A percentile compares a stretch with the other conserved stretches of the same genome.
These are phyloP conservation scores for Stichodactyla mertensii DNA, from an alignment of 64 coral and sea anemone species.

Conservation along the genomic window DNA sequence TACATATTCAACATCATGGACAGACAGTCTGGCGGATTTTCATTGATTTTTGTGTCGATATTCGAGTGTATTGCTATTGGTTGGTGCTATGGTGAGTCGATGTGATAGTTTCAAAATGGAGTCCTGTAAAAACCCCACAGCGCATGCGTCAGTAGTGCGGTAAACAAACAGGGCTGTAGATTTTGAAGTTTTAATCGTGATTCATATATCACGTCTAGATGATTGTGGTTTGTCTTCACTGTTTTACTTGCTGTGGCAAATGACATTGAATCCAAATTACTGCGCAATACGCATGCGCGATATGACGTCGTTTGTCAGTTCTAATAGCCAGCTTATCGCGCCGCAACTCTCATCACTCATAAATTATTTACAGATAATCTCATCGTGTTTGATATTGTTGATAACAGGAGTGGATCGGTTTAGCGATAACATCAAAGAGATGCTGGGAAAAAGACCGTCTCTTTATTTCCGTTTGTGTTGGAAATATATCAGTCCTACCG, in stretches of 20 bases:
- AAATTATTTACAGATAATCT: background rate
- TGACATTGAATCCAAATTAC: too few relatives aligned
- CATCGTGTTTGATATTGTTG: background rate
- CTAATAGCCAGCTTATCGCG: too few relatives aligned
- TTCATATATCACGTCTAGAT: too few relatives aligned
- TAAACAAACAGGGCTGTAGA: too few relatives aligned
- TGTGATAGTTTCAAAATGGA: background rate
- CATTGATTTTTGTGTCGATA: slow-evolving; percentile 54
- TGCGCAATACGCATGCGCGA: too few relatives aligned
- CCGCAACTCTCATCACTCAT: too few relatives aligned
- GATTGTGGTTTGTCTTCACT: too few relatives aligned
- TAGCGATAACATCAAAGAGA: slow-evolving; percentile 55
- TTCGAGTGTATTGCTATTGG: slow-evolving; percentile 58
- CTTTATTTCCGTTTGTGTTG: slow-evolving; percentile 64
- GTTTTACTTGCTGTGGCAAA: too few relatives aligned
- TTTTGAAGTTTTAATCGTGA: too few relatives aligned
- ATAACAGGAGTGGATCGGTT: slow-evolving; percentile 55
- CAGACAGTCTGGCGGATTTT: slow-evolving; percentile 56
- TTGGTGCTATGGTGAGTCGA: slow-evolving; percentile 54
- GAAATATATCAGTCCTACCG: slow-evolving; percentile 65
- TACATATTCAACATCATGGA: slow-evolving; percentile 72
- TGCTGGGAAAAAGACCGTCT: slow-evolving; percentile 62
- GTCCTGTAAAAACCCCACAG: background rate
- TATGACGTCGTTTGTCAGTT: too few relatives aligned
- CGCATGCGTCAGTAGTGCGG: too few relatives aligned